Evolutionary conservation across 2,797 vertebrate genomes (phyloP).

Genomic region (Threskiornis aethiopicus): DNA sequence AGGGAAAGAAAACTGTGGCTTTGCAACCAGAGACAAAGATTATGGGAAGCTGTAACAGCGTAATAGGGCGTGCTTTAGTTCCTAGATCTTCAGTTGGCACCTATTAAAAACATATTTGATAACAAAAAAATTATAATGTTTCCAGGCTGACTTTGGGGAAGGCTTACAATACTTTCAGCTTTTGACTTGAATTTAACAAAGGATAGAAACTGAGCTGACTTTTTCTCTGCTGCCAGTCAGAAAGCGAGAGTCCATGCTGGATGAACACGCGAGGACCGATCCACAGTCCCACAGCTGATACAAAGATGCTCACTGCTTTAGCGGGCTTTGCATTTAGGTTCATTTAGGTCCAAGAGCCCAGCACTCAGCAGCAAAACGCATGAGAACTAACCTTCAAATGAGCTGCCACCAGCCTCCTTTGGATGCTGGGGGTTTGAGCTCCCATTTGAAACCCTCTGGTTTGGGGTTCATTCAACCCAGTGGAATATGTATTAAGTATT

Average conservation of each 20-base stretch:
- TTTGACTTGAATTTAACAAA: not conserved
- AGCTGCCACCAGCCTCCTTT: not conserved
- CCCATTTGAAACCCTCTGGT: not conserved
- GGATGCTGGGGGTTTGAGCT: not conserved
- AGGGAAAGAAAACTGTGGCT: not conserved
- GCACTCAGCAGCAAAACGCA: not conserved
- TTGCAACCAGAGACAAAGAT: not conserved
- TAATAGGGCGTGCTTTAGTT: not conserved
- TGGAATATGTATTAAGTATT: too few relatives aligned
- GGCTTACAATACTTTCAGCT: not conserved
- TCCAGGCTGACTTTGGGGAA: not conserved
- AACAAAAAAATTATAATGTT: not conserved
- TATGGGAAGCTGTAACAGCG: not conserved
- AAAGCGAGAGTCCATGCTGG: not conserved
- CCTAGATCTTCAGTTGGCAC: not conserved
- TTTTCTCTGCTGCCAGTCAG: not conserved
- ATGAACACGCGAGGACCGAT: fast-evolving
- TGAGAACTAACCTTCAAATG: not conserved
- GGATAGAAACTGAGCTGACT: not conserved
- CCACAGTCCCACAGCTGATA: not conserved
- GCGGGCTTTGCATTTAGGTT: not conserved
- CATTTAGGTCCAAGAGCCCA: not conserved
- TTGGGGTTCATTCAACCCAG: not conserved
- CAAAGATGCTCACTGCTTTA: not conserved
- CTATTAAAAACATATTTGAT: not conserved